These are phyloP conservation scores for Theodoxus fluviatilis DNA, from an alignment of 2,888 invertebrate genomes.

Conservation along the genomic window DNA sequence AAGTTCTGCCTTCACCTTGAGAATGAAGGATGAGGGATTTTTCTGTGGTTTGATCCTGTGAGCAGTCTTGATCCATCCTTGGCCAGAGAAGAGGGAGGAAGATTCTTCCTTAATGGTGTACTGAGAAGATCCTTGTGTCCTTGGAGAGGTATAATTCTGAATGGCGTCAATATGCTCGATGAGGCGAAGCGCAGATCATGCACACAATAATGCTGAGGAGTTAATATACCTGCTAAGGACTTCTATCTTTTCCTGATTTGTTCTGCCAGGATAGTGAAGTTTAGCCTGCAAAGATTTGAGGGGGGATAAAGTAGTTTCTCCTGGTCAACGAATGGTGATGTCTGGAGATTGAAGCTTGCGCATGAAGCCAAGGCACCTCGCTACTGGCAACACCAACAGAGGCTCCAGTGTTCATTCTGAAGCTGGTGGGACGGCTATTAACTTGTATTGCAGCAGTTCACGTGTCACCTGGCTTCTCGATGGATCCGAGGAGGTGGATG, in stretches of 20 bases:
- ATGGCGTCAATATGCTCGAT: neutral
- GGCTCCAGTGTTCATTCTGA: conserved; percentile 39
- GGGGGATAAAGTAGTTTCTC: neutral
- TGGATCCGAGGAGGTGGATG: neutral
- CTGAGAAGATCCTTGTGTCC: neutral
- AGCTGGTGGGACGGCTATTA: conserved; percentile 24
- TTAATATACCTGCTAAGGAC: neutral
- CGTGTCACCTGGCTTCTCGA: neutral
- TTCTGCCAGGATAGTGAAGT: neutral
- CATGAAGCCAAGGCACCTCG: neutral
- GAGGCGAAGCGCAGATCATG: conserved; percentile 4
- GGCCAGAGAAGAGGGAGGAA: conserved; percentile 17
- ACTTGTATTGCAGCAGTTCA: conserved; percentile 22
- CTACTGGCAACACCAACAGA: conserved; percentile 26
- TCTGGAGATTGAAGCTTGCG: neutral
- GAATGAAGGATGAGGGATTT: conserved; percentile 49
- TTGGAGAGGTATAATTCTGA: neutral
- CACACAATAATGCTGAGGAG: neutral
- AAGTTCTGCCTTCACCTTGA: conserved; percentile 29
- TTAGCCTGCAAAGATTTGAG: neutral
- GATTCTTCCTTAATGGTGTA: neutral
- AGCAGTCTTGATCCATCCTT: conserved; percentile 15
- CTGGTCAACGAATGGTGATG: neutral
- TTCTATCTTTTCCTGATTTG: neutral
- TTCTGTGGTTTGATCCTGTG: conserved; percentile 41